Evolutionary conservation across 2,888 invertebrate genomes (phyloP).

Genomic region (Drosophila prolongata): DNA sequence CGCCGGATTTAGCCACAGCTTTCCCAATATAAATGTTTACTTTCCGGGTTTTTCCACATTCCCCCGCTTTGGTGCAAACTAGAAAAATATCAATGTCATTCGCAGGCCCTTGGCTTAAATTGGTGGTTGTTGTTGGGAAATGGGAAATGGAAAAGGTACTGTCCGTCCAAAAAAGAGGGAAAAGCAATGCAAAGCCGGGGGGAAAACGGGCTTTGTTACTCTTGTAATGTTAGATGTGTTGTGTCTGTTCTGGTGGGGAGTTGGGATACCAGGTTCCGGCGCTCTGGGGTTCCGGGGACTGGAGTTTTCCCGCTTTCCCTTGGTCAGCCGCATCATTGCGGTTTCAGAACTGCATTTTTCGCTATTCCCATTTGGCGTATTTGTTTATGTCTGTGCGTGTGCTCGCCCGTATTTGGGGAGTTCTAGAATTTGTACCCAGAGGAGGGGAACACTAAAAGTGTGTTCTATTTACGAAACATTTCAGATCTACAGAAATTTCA

Average conservation of each 20-base stretch:
- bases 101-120: constrained; percentile 53
- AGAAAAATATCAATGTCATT: constrained; percentile 72
- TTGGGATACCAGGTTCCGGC: constrained; percentile 9
- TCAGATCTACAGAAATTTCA: not conserved
- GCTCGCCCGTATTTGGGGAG: constrained; percentile 17
- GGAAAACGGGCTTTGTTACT: constrained; percentile 38
- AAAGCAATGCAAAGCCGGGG: constrained; percentile 1
- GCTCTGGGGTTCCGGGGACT: constrained; percentile 9
- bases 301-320: not conserved
- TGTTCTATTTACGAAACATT: not conserved
- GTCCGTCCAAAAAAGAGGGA: not conserved
- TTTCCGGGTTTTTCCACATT: not conserved
- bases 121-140: constrained; percentile 33
- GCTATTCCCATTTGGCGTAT: constrained; percentile 20
- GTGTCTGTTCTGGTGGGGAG: constrained; percentile 30
- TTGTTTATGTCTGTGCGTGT: constrained; percentile 31
- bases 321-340: constrained; percentile 62
- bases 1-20: not conserved
- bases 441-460: too few species aligned
- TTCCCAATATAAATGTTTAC: not conserved
- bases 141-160: constrained; percentile 1
- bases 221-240: constrained; percentile 64
- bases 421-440: not conserved
- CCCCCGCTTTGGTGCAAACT: constrained; percentile 36
- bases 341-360: constrained; percentile 60